These are phyloP conservation scores for Drosophila varians DNA, from an alignment of 1,140 invertebrate species.

Conservation along the genomic window DNA sequence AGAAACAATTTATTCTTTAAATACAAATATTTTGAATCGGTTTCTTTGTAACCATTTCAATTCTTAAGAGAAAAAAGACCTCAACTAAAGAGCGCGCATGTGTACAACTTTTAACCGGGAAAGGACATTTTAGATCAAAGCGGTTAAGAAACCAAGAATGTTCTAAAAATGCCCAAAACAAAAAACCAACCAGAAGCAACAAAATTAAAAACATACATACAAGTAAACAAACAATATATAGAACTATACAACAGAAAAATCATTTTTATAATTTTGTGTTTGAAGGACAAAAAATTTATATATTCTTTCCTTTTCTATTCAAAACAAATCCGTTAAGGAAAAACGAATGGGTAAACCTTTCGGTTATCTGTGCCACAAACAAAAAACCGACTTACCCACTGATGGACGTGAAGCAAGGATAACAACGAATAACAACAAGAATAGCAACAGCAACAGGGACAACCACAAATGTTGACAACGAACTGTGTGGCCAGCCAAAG, in stretches of 20 bases:
- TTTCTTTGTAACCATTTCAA: not conserved
- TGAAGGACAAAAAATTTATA: no score
- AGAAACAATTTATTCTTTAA: not conserved
- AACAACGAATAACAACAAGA: constrained; percentile 31
- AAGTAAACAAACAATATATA: not conserved
- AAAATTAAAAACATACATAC: constrained; percentile 61
- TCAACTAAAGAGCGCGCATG: constrained; percentile 47
- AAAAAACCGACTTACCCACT: constrained; percentile 54
- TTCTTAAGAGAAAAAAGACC: constrained; percentile 39
- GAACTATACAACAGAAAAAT: not conserved
- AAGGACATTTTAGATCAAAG: constrained; percentile 17
- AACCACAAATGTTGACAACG: constrained; percentile 42
- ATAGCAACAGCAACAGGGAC: constrained; percentile 6
- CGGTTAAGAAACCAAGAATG: constrained; percentile 38
- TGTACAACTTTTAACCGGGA: constrained; percentile 41
- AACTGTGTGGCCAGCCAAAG: constrained; percentile 38
- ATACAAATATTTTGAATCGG: no score
- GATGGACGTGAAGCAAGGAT: constrained; percentile 42
- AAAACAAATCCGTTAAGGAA: not conserved
- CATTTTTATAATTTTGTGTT: no score
- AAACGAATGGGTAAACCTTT: constrained; percentile 21
- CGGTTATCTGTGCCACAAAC: constrained; percentile 54
- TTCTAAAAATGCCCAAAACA: constrained; percentile 66
- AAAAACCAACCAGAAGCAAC: constrained; percentile 2
- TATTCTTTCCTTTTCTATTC: no score